Evolutionary conservation across 2,797 vertebrate species (phyloP).

Genomic region (Lemur catta): DNA sequence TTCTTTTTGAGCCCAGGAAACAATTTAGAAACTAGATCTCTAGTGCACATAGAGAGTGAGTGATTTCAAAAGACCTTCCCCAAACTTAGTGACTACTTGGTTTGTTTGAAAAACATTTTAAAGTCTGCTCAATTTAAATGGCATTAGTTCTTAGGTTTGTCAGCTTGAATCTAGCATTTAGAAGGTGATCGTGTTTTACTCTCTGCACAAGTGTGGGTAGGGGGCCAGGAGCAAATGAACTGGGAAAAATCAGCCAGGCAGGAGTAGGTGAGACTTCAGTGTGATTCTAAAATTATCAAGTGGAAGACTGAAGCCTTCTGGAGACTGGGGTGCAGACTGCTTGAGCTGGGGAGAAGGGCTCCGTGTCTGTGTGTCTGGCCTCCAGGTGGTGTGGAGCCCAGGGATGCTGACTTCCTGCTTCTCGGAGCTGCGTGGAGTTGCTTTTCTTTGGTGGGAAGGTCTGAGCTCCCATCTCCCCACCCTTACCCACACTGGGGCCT

Average conservation of each 20-base stretch:
- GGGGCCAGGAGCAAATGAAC: neutral
- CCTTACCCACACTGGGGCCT: neutral
- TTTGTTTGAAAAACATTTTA: neutral
- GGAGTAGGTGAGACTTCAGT: neutral
- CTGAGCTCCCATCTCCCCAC: fast-evolving
- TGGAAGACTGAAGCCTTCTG: neutral
- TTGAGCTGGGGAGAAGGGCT: fast-evolving
- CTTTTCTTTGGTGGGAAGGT: neutral
- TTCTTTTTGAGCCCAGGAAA: neutral
- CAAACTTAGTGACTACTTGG: neutral
- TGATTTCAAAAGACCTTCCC: neutral
- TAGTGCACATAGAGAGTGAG: neutral
- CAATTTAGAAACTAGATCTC: neutral
- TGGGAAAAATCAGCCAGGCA: neutral
- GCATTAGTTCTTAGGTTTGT: neutral
- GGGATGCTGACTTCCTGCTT: neutral
- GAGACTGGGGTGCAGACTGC: neutral
- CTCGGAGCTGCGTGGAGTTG: neutral
- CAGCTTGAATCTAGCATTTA: neutral
- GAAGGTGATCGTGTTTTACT: neutral
- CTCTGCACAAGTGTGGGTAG: neutral
- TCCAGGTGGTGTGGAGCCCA: neutral
- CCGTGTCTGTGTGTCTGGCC: neutral
- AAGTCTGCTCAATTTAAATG: neutral
- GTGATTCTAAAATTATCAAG: neutral